Evolutionary conservation across 2,888 invertebrate genomes (phyloP), one percentile per base, ranked within the genome.

Genomic region (Osmoderma eremita): DNA sequence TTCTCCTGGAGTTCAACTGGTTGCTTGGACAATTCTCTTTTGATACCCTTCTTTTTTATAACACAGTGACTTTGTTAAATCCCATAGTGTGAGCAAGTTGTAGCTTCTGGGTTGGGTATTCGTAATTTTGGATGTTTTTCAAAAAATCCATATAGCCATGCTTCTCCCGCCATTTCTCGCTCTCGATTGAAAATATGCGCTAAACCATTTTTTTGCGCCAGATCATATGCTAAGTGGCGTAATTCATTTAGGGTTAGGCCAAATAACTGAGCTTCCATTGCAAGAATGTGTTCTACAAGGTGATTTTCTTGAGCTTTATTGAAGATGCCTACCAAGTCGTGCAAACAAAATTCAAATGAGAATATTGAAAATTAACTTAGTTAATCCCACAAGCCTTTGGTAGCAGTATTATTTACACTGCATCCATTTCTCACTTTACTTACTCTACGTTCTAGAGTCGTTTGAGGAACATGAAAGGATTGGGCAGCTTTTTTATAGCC

Each of bases 181-280:
- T 42, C 13, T n/a, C 42, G 13, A 42, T 42, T 42, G 6, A 42
- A 42, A 42, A 5, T 42, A 42, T 42, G 42, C 17, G 3, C 17
- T 3, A 42, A 15, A 42, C 6, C 3, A 42, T 42, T 42, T 10
- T 17, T 13, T 42, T 17, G 15, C 42, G 13, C 42, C 42, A 42
- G n/a, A 15, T 13, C 42, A 42, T 42, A 42, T 42, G 42, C 42
- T 42, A 42, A 8, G 17, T 42, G 13, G 17, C 42, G 17, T 42
- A 42, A 42, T 42, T 42, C 42, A 17, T 42, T 42, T 42, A 42
- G 6, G 3, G 15, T 42, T 42, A 42, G 8, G 17, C 17, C 42
- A 42, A 41, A 41, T 41, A 41, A 41, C 13, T 3, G 12, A 41
- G 41, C 41, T 41, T 41, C 41, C 41, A 41, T 42, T 42, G 42